Evolutionary conservation across 2,113 vertebrate species (phyloP).

Genomic region (Centrocercus urophasianus): DNA sequence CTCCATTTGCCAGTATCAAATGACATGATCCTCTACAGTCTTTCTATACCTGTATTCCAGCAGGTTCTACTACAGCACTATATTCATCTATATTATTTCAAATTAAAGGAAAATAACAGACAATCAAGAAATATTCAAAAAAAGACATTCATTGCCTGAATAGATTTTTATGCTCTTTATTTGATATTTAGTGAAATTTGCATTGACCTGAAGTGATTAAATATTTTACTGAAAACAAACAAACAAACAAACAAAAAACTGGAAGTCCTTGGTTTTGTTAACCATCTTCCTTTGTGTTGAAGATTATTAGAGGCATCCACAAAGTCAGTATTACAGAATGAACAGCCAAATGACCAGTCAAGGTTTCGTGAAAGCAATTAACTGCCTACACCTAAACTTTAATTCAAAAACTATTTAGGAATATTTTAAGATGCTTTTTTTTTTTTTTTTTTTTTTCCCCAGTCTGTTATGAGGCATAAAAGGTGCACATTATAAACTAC

Average conservation of each 20-base stretch:
- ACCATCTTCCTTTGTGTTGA: not conserved
- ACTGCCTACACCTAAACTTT: not conserved
- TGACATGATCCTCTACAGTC: not conserved
- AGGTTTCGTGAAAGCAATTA: not conserved
- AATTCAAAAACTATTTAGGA: not conserved
- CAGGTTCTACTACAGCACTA: not conserved
- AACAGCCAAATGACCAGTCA: not conserved
- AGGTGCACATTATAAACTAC: not conserved
- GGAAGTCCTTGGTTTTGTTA: not conserved
- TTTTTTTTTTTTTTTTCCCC: not conserved
- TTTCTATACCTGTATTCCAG: not conserved
- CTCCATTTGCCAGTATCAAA: not conserved
- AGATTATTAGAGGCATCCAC: not conserved
- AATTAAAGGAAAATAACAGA: not conserved
- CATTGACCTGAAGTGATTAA: not conserved
- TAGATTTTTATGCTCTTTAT: not conserved
- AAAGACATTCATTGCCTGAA: too few species aligned
- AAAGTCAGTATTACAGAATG: not conserved
- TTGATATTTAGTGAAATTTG: not conserved
- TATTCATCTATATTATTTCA: not conserved
- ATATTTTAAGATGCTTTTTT: not conserved
- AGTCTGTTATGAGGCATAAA: not conserved
- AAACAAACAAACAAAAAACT: not conserved
- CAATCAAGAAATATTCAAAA: not conserved
- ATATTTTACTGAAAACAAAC: not conserved